Evolutionary conservation across 2,113 vertebrate genomes (phyloP), one percentile per base, ranked within the genome.

Genomic region (Egretta garzetta): DNA sequence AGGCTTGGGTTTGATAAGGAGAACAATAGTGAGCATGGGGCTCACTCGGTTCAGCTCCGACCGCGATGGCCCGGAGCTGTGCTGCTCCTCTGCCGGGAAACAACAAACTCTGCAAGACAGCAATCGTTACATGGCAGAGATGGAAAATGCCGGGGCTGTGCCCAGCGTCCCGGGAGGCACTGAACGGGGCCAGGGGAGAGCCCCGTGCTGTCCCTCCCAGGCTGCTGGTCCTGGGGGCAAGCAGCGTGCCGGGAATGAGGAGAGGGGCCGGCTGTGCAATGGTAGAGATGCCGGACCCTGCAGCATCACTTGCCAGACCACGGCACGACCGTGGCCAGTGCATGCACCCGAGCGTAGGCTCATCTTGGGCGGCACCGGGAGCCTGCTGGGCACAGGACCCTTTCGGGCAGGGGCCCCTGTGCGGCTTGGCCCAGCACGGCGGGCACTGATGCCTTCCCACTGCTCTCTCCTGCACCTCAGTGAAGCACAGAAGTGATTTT

Each of bases 271-370:
- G 45, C 16, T 14, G 33, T 4, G 52, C 14, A 12, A n/a, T 68
- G 22, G 37, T 4, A n/a, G 55, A 24, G 55, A 52, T 18, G 28
- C 45, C 5, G 5, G 62, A 68, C 9, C n/a, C 41, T 27, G 19
- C 60, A 47, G 66, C 45, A 60, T 55, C 76, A 7, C 58, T 59
- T 8, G 4, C 28, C 39, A 45, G 43, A 32, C 12, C 13, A 39
- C 1, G 2, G 88, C 84, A 83, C 12, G 3, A 45, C 27, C 1
- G 0, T 1, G 3, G 4, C 58, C 0, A 0, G 24, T 43, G 63
- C 56, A 13, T 0, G 1, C 9, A 43, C 39, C 30, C 0, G 0
- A 68, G 32, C 0, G 0, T 5, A 27, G 85, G 60, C n/a, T 68
- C 71, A 67, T 28, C 37, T 16, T 0, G 0, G 53, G 58, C 5